Evolutionary conservation across 2,113 vertebrate species (phyloP), one percentile per base, ranked within the genome.

Genomic region (Rhabdornis inornatus): DNA sequence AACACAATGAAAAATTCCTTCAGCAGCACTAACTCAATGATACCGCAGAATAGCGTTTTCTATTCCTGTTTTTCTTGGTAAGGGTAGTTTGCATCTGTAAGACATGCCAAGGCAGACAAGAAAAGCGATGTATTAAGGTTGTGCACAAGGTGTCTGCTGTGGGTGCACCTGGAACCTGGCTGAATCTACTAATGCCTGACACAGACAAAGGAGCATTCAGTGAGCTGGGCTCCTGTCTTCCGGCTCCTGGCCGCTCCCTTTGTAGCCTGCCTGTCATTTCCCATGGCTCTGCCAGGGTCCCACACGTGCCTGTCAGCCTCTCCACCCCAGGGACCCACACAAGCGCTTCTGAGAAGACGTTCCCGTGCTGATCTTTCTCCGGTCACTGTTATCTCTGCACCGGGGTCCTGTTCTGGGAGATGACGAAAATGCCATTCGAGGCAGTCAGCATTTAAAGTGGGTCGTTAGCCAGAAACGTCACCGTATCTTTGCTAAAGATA

Each of bases 381-480:
- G 6, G 76, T 68, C 88, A 75, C 28, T 70, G 85, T 49, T 76
- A 14, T 75, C 89, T 65, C 40, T 40, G 88, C 0, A 1, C n/a
- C 6, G 1, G 44, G 59, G 84, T 86, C 90, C 59, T 89, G 59
- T 92, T 90, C 80, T 94, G 82, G 87, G 94, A 93, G 77, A 72
- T 95, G 93, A 96, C n/a, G 85, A 96, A 72, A 77, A 84, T 52
- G 92, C 35, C 83, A 28, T 57, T 92, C 27, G 11, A 68, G 60
- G 47, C 39, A 96, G 94, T 97, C 97, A 97, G 97, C 95, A 70
- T 82, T 96, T 95, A 81, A 92, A 94, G 80, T 76, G 94, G 80
- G 95, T 92, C 31, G 30, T 69, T 75, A 8, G 64, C 55, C 39
- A 82, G 37, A 81, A 61, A 92, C 59, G 63, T 90, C 93, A 89